Base-by-base conservation (phyloP, 1,140 invertebrate genomes). In the Macrobrachium rosenbergii region DNA sequence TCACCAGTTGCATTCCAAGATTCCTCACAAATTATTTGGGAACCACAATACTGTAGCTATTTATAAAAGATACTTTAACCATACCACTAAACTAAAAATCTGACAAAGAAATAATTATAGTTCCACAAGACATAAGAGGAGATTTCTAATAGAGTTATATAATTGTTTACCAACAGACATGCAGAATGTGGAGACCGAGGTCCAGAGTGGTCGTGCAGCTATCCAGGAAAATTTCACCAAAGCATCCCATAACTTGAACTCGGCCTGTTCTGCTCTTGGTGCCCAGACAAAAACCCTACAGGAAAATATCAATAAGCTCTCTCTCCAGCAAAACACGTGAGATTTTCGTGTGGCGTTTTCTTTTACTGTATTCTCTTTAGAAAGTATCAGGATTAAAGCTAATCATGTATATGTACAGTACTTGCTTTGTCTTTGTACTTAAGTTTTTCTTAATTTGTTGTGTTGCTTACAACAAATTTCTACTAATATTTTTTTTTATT, bases 311-410 rank as follows among this genome's bases (percentile, higher is more conserved):
- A 81, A 23, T 78, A 87, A 87, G 21, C 45, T 87, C 3, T 19
- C 58, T 19, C 8, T 69, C 10, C 84, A 87, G 37, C 84, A 87
- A 58, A 87, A 87, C 62, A 72, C 60, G 84, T 87, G 21, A 81
- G 84, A 37, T 37, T 37, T 37, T 81, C 28, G 14, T 21, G 8
- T 14, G 14, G 28, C 16, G 5, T 67, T 67, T 67, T n/a, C 63
- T 23, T 8, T 11, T 23, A 94, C 28, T 93, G 93, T 86, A 90
- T 89, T 73, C 93, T 94, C 87, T 90, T 92, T 63, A 91, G 92
- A 63, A 89, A 90, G 43, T 88, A 91, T 37, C 28, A 37, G 28
- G 28, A 52, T 5, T 2, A 0, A 52, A 12, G 8, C 12, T 52
- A 52, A 12, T 52, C 37, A n/a, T 72, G n/a, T 16, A 67, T 67